These are phyloP conservation scores for Drosophila trichaetosa DNA, from an alignment of 2,888 invertebrate species.

Conservation along the genomic window DNA sequence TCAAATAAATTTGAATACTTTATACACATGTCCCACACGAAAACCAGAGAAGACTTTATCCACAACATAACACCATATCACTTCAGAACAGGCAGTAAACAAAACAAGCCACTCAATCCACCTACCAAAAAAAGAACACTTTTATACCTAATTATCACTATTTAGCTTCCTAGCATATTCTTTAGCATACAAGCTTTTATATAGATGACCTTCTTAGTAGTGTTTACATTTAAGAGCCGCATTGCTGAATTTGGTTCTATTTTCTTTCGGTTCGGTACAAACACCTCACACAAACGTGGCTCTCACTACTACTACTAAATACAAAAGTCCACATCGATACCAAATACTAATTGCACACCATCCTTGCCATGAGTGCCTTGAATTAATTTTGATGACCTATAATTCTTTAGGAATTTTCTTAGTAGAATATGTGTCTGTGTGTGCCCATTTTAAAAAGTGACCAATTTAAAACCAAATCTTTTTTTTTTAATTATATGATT, in stretches of 20 bases:
- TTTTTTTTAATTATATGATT: not conserved
- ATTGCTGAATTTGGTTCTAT: slow-evolving; percentile 59
- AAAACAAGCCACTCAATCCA: slow-evolving; percentile 8
- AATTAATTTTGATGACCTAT: slow-evolving; percentile 37
- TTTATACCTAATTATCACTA: slow-evolving; percentile 50
- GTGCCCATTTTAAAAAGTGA: slow-evolving; percentile 29
- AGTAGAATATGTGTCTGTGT: slow-evolving; percentile 16
- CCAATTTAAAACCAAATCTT: not conserved
- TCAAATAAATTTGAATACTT: slow-evolving; percentile 45
- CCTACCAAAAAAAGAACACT: slow-evolving; percentile 12
- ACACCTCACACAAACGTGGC: slow-evolving; percentile 21
- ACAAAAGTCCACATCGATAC: slow-evolving; percentile 16
- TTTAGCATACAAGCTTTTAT: slow-evolving; percentile 65
- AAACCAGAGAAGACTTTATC: slow-evolving; percentile 28
- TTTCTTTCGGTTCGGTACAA: slow-evolving; percentile 67
- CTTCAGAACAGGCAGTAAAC: slow-evolving; percentile 24
- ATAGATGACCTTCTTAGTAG: slow-evolving; percentile 59
- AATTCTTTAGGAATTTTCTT: slow-evolving; percentile 36
- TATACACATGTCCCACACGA: slow-evolving; percentile 34
- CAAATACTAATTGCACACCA: slow-evolving; percentile 25
- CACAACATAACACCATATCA: slow-evolving; percentile 11
- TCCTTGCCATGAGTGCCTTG: slow-evolving; percentile 39
- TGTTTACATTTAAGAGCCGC: slow-evolving; percentile 34
- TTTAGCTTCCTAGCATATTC: slow-evolving; percentile 68
- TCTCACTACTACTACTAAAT: slow-evolving; percentile 32